Conservation (phyloP, 2,113 vertebrate species). For the Pygathrix nemaeus region DNA sequence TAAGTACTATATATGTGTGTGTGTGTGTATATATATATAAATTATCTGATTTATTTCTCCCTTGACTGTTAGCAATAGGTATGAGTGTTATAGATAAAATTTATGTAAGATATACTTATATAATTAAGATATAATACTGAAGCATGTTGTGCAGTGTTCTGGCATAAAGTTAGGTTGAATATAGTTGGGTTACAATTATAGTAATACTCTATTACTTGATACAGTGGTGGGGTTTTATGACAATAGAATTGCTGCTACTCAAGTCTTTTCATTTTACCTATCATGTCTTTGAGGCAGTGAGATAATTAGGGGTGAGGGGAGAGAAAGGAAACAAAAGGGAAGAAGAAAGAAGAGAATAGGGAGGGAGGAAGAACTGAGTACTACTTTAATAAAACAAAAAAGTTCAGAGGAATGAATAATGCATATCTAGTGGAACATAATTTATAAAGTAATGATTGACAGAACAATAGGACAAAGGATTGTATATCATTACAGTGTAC, state of each 20-base stretch:
- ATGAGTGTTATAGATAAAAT: neutral
- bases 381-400: neutral
- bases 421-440: neutral
- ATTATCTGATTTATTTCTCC: neutral
- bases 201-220: neutral
- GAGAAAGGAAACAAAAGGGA: neutral
- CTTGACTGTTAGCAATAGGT: neutral
- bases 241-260: neutral
- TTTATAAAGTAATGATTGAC: neutral
- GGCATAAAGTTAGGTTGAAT: neutral
- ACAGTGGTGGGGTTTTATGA: neutral
- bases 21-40: rapidly evolving
- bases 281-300: neutral
- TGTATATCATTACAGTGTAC: neutral
- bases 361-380: neutral
- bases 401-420: neutral
- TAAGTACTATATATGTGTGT: neutral
- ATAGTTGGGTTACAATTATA: neutral
- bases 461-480: neutral
- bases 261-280: neutral
- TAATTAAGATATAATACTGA: neutral
- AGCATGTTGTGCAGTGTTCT: neutral
- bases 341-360: neutral
- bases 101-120: neutral
- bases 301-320: neutral